Percentiles rank a stretch among this genome's conserved stretches.
These are phyloP conservation scores for Poeciliopsis turneri DNA, from an alignment of 2,797 vertebrate genomes.

Conservation along the genomic window DNA sequence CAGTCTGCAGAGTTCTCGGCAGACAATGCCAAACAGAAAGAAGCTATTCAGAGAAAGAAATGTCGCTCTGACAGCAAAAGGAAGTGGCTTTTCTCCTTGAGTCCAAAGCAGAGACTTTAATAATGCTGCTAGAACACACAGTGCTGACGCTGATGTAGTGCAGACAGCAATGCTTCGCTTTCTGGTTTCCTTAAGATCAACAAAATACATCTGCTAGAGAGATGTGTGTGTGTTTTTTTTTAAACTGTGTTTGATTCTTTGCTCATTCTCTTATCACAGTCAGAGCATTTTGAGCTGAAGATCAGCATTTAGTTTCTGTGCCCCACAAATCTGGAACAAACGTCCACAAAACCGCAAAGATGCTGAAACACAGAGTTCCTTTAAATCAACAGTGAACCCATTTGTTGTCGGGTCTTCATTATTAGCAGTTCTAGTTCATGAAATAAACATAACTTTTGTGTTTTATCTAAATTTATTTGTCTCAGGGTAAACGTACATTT, in stretches of 20 bases:
- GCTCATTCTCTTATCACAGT: background rate
- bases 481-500: background rate
- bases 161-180: background rate
- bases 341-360: too few species aligned
- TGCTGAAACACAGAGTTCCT: too few species aligned
- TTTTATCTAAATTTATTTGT: background rate
- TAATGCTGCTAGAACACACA: background rate
- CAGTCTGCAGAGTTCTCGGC: constrained; percentile 5
- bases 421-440: background rate
- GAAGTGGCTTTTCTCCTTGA: background rate
- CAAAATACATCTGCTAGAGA: background rate
- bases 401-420: too few species aligned
- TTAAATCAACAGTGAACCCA: too few species aligned
- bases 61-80: background rate
- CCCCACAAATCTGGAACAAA: too few species aligned
- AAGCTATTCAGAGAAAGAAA: constrained; percentile 20
- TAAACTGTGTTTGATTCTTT: background rate
- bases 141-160: background rate
- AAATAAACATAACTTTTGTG: background rate
- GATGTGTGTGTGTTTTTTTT: background rate
- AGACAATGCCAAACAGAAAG: constrained; percentile 10
- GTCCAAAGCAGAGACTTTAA: background rate
- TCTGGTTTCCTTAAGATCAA: background rate
- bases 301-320: background rate
- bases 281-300: background rate